Evolutionary conservation across 2,113 vertebrate genomes (phyloP), one percentile per base, ranked within the genome.

Genomic region (Corvus cornix): DNA sequence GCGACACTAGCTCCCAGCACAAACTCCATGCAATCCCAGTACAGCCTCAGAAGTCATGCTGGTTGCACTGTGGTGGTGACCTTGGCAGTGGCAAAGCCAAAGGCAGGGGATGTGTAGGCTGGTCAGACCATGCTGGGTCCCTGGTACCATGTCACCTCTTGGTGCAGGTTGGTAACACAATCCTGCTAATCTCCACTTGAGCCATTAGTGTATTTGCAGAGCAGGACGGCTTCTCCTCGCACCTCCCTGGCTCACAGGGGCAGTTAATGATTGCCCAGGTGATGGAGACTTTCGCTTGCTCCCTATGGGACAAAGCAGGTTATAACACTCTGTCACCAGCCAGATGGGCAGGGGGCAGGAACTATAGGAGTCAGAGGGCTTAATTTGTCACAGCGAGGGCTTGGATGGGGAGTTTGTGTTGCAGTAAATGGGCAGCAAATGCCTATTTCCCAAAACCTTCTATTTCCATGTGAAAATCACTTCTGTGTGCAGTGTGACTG

Each of bases 231-330:
- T 88, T 80, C 80, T 81, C 1, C 87, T 87, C 0, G 3, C 35
- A 72, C 58, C 82, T 76, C 27, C 17, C 30, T 0, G 0, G 35
- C 75, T 66, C 72, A 30, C 13, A 2, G 4, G 2, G 33, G 26
- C 28, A 67, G 92, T 92, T 93, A 95, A 92, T 86, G 52, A 96
- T 91, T 94, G 58, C 63, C 62, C 56, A 56, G 43, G 12, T 16
- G 39, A 39, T 20, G 62, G 46, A 64, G 67, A 30, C 13, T 82
- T 87, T 69, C 66, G 13, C 24, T 46, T 83, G 58, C 63, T 88
- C 31, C 31, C 12, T 49, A 12, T 19, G 41, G 66, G 58, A 60
- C n/a, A 48, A 78, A 84, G 49, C 1, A 0, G 35, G 6, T 19
- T 35, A 21, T 5, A 1, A 49, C 37, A 75, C 31, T 66, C 16